Evolutionary conservation across 2,888 invertebrate species (phyloP), one percentile per base, ranked within the genome.

Genomic region (Hypsopygia costalis): DNA sequence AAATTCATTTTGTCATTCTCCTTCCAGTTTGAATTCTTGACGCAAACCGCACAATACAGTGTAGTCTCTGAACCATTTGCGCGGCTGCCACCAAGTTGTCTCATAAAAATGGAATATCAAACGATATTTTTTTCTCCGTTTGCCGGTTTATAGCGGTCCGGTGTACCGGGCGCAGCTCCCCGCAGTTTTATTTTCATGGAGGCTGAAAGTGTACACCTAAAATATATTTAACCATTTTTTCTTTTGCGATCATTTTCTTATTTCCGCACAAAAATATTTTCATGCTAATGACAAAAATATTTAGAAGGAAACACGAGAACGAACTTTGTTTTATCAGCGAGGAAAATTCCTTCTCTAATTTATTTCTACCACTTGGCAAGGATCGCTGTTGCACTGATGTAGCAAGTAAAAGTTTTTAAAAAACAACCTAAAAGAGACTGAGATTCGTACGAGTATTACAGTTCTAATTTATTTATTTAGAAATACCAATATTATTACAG

Each of bases 101-200:
- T 47, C 58, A 71, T 76, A 75, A 78, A 78, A 69, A 73, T 67
- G 55, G 64, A 69, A 73, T 72, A 79, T 67, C 57, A 70, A 71
- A 78, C 69, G 69, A 69, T 67, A 68, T 67, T 73, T 75, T 69
- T 62, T n/a, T 71, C 68, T 72, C 64, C 70, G 62, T 62, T 63
- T 54, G 55, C 57, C 60, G 57, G 47, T 66, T 74, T 71, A 74
- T 68, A 64, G 68, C 69, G 64, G 66, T 64, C 65, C 58, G 52
- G 47, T 28, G 34, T 37, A 38, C 43, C 52, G 52, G 56, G 40
- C 67, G 62, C 66, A 68, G 47, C 58, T 55, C 49, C 41, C 44
- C 51, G 49, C 35, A 43, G 43, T 50, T 49, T 48, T 47, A 47
- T 49, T 36, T 36, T 33, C 35, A 41, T 37, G 37, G 33, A 25